phyloP scores from a whole-genome alignment of 2,113 vertebrate genomes.

The Seriola aureovittata region DNA sequence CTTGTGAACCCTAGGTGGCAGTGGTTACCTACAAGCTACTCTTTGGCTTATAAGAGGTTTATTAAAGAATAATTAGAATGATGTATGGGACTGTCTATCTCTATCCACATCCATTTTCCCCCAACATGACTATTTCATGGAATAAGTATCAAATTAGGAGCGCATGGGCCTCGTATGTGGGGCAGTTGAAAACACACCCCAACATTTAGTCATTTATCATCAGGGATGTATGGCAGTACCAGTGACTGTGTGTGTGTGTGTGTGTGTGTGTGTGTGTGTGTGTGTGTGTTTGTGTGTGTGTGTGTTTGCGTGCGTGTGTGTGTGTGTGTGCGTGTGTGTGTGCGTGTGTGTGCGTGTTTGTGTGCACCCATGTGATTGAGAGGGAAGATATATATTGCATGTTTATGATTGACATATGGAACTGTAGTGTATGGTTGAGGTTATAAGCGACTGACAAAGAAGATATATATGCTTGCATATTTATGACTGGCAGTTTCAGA shows the following conservation, averaged over 20 bases:
- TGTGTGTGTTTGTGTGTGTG: too few relatives aligned
- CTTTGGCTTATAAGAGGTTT: slow-evolving; percentile 68
- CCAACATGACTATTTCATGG: slow-evolving; percentile 82
- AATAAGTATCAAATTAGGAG: slow-evolving; percentile 83
- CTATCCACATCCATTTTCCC: slow-evolving; percentile 82
- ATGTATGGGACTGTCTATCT: slow-evolving; percentile 85
- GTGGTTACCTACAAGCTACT: slow-evolving; percentile 75
- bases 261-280: slow-evolving; percentile 44
- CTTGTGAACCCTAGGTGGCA: slow-evolving; percentile 84
- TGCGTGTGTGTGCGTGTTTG: slow-evolving; percentile 37
- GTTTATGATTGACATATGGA: slow-evolving; percentile 63
- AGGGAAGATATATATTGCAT: slow-evolving; percentile 48
- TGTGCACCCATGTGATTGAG: slow-evolving; percentile 37
- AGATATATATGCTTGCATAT: slow-evolving; percentile 32
- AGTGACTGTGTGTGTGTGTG: slow-evolving; percentile 42
- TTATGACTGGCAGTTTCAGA: slow-evolving; percentile 25
- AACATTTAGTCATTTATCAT: slow-evolving; percentile 84
- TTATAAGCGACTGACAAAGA: slow-evolving; percentile 17
- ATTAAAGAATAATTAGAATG: slow-evolving; percentile 86
- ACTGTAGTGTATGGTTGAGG: slow-evolving; percentile 11
- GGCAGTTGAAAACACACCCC: slow-evolving; percentile 77
- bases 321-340: slow-evolving; percentile 35
- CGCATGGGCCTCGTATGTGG: slow-evolving; percentile 73
- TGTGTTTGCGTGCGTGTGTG: slow-evolving; percentile 46
- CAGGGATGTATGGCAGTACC: slow-evolving; percentile 59